These are phyloP conservation scores for Anisognathus igniventris DNA, from an alignment of 2,797 vertebrate species.

Conservation along the genomic window DNA sequence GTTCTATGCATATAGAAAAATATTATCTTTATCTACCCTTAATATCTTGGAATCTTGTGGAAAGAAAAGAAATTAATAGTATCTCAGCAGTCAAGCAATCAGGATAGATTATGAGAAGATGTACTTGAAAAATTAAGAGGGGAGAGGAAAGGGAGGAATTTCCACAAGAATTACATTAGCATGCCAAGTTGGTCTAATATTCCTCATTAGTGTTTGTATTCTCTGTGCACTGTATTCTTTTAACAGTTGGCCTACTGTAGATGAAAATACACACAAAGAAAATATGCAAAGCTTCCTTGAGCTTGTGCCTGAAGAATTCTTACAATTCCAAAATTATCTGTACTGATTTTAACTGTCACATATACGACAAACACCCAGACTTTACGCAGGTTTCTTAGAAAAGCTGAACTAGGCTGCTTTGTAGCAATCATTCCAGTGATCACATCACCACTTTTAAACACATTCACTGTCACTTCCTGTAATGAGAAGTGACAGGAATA, in stretches of 20 bases:
- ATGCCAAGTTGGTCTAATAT: not conserved
- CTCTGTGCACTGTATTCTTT: not conserved
- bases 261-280: not conserved
- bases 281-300: not conserved
- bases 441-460: not conserved
- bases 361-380: not conserved
- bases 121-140: slow-evolving; percentile 25
- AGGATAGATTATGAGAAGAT: not conserved
- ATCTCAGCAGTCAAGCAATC: not conserved
- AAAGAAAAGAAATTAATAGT: not conserved
- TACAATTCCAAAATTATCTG: not conserved
- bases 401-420: not conserved
- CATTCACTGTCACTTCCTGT: not conserved
- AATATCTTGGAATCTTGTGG: not conserved
- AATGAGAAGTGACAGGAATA: not conserved
- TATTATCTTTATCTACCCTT: not conserved
- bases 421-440: not conserved
- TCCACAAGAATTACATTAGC: not conserved
- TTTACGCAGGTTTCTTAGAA: not conserved
- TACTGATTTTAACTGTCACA: not conserved
- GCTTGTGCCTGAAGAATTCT: not conserved
- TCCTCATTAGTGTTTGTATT: not conserved
- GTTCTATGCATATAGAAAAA: not conserved
- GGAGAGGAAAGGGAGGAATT: not conserved
- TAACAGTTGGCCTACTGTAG: not conserved